A percentile compares a stretch with the other conserved stretches of the same genome.
These are phyloP conservation scores for Anser brachyrhynchus DNA, from an alignment of 2,113 vertebrate species.

Conservation along the genomic window DNA sequence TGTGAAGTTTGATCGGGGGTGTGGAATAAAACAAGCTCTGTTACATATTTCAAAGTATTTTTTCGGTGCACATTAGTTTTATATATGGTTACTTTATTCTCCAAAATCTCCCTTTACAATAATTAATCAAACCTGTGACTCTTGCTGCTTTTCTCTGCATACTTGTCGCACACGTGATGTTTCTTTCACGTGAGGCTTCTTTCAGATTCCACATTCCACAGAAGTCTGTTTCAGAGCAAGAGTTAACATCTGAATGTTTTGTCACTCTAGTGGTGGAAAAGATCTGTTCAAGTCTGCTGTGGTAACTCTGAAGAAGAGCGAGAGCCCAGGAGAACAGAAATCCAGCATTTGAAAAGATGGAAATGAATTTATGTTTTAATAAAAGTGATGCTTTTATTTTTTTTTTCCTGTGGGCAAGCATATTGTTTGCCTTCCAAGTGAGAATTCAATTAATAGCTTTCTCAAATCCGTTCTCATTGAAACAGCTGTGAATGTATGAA, in stretches of 20 bases:
- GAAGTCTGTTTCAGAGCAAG: constrained; percentile 1
- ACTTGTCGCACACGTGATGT: neutral
- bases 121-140: neutral
- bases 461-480: neutral
- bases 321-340: neutral
- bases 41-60: neutral
- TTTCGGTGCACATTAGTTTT: neutral
- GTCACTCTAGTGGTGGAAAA: neutral
- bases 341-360: neutral
- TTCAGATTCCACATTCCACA: fast-evolving
- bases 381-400: neutral
- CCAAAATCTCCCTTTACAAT: neutral
- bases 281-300: neutral
- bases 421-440: neutral
- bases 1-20: neutral
- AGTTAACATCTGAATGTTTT: constrained; percentile 18
- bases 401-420: neutral
- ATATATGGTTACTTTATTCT: neutral
- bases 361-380: neutral
- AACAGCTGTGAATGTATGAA: neutral
- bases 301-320: neutral
- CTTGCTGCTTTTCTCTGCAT: neutral
- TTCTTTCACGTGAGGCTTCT: neutral
- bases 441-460: neutral
- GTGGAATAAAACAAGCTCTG: neutral